Evolutionary conservation across 2,113 vertebrate species (phyloP).

Genomic region (Bagarius yarrelli): DNA sequence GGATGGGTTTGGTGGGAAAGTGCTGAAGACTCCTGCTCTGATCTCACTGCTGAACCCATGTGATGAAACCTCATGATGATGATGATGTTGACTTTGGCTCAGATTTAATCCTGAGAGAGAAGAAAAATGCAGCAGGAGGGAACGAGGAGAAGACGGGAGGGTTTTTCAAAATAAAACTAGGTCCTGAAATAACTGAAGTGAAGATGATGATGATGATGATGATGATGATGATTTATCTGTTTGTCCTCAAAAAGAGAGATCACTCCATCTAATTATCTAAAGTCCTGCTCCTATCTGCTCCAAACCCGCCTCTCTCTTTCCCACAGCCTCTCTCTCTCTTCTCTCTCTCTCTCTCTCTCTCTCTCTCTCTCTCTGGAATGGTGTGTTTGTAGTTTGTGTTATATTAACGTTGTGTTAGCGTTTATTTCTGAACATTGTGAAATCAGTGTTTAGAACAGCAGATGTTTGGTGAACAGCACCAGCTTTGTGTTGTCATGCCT

Average conservation of each 20-base stretch:
- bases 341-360: neutral
- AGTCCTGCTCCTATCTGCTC: constrained; percentile 3
- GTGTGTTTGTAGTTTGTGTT: too few species aligned
- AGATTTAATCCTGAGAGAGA: neutral
- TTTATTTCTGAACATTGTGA: neutral
- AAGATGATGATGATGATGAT: too few species aligned
- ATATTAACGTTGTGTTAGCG: neutral
- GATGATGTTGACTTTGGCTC: constrained; percentile 47
- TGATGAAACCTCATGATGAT: constrained; percentile 28
- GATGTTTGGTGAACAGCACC: too few species aligned
- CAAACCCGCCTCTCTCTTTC: constrained; percentile 21
- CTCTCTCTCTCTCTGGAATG: neutral
- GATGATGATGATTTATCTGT: constrained; percentile 7
- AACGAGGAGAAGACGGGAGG: constrained; percentile 16
- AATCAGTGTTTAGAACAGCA: neutral
- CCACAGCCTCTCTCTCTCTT: neutral
- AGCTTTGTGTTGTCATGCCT: neutral
- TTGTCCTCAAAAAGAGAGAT: constrained; percentile 9
- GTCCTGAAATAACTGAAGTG: constrained; percentile 37
- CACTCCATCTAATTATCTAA: constrained; percentile 27
- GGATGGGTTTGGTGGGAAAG: constrained; percentile 46
- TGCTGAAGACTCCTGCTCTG: constrained; percentile 22
- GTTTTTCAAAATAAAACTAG: constrained; percentile 19
- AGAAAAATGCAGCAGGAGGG: constrained; percentile 25
- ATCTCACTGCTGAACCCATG: constrained; percentile 33